Conservation (phyloP, 2,113 vertebrate genomes). For the Platichthys flesus region DNA sequence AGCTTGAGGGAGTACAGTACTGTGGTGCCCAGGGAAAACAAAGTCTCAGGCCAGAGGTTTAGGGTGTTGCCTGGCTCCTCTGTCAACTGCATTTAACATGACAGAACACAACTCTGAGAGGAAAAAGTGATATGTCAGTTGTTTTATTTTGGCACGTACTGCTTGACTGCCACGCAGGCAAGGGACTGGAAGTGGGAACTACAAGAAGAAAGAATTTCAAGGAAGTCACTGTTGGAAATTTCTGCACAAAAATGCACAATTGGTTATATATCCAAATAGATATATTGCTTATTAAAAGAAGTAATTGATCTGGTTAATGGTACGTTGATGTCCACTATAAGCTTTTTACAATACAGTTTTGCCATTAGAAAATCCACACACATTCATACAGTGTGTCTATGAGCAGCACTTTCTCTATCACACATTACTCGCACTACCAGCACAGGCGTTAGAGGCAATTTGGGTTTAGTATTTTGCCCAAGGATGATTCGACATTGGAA, state of each 20-base stretch:
- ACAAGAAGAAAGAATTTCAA: not conserved
- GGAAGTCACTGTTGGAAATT: constrained; percentile 8
- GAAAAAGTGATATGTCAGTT: constrained; percentile 72
- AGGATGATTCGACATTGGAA: no score
- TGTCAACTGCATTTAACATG: constrained; percentile 82
- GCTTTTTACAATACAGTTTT: no score
- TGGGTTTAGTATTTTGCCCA: no score
- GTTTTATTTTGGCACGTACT: constrained; percentile 59
- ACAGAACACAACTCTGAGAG: constrained; percentile 79
- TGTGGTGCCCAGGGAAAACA: constrained; percentile 75
- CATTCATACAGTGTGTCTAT: not conserved
- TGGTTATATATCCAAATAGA: no score
- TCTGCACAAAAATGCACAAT: not conserved
- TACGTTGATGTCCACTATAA: no score
- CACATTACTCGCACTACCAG: no score
- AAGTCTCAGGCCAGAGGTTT: constrained; percentile 78
- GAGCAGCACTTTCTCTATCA: not conserved
- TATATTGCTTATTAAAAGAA: no score
- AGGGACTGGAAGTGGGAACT: constrained; percentile 34
- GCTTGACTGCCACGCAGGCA: constrained; percentile 63
- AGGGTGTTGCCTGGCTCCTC: constrained; percentile 79
- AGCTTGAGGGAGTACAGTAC: constrained; percentile 54
- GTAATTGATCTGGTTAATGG: no score
- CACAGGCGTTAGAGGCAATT: no score
- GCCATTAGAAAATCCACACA: no score